Evolutionary conservation across 2,797 vertebrate genomes (phyloP).

Genomic region (Ptychadena robeensis): DNA sequence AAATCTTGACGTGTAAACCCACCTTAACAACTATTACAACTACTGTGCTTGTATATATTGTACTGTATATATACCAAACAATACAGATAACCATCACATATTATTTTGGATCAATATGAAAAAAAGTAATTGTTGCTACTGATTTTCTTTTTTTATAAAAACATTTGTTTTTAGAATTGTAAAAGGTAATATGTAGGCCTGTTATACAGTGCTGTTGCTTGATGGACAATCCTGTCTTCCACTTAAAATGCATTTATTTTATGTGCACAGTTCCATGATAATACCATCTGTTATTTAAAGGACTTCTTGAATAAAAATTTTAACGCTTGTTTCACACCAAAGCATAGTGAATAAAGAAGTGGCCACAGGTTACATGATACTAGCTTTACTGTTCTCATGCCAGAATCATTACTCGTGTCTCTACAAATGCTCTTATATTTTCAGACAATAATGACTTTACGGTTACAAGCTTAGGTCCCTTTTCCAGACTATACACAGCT

Average conservation of each 20-base stretch:
- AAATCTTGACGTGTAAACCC: too few relatives aligned
- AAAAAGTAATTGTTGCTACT: too few relatives aligned
- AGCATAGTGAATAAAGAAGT: conserved; percentile 5
- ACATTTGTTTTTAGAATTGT: background rate
- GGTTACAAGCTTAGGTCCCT: background rate
- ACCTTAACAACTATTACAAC: too few relatives aligned
- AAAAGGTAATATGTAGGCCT: background rate
- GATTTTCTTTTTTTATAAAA: too few relatives aligned
- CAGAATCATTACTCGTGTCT: background rate
- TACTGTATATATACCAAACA: too few relatives aligned
- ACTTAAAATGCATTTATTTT: conserved; percentile 46
- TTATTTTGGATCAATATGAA: too few relatives aligned
- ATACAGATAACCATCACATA: too few relatives aligned
- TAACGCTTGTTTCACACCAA: conserved; percentile 30
- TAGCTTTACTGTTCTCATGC: background rate
- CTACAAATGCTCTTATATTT: conserved; percentile 3
- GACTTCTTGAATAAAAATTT: conserved; percentile 43
- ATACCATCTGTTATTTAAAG: conserved; percentile 56
- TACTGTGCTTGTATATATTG: too few relatives aligned
- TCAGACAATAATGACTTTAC: conserved; percentile 12
- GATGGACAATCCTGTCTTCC: conserved; percentile 25
- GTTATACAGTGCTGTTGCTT: conserved; percentile 37
- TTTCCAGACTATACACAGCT: background rate
- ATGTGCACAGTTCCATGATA: conserved; percentile 38
- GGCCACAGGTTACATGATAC: background rate